Evolutionary conservation across 2,797 vertebrate genomes (phyloP), one percentile per base, ranked within the genome.

Genomic region (Thamnophis elegans): DNA sequence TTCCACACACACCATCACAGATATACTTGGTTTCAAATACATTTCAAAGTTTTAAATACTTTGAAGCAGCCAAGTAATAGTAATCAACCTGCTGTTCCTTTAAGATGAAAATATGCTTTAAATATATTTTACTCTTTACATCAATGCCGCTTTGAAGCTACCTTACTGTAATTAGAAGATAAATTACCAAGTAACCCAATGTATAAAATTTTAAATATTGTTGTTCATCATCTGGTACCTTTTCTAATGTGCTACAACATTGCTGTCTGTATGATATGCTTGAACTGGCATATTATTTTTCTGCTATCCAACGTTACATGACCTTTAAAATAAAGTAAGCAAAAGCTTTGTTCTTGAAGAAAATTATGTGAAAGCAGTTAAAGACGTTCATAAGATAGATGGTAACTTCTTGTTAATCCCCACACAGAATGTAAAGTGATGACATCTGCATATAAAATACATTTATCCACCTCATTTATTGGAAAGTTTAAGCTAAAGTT

Each of bases 391-490:
- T 28, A 89, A 87, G 93, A 93, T 88, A 96, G 90, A 96, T 32
- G 95, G 22, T 62, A 96, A 93, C 22, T 90, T 96, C 9, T 93
- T 14, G 88, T 91, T 94, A 95, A 94, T 95, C 93, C 42, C 32
- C n/a, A 18, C 5, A 68, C 92, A 91, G 54, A 94, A 95, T 92
- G 85, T 88, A 89, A 94, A 94, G 89, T 92, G 68, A 73, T 92
- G 96, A 91, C 93, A 97, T 85, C 82, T 93, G 92, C 86, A 96
- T 62, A 92, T 89, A 96, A 95, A 97, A 95, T 88, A 95, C 95
- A 92, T 28, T 94, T 92, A 92, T 94, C 86, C 94, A 65, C 93
- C 73, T 94, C 88, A 2, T 94, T 96, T 95, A 91, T 92, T 90
- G 90, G 58, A 94, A 95, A 95, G 5, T 51, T 93, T 82, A 68